These are phyloP conservation scores for Neosalanx taihuensis DNA, from an alignment of 2,797 vertebrate species.

Conservation along the genomic window DNA sequence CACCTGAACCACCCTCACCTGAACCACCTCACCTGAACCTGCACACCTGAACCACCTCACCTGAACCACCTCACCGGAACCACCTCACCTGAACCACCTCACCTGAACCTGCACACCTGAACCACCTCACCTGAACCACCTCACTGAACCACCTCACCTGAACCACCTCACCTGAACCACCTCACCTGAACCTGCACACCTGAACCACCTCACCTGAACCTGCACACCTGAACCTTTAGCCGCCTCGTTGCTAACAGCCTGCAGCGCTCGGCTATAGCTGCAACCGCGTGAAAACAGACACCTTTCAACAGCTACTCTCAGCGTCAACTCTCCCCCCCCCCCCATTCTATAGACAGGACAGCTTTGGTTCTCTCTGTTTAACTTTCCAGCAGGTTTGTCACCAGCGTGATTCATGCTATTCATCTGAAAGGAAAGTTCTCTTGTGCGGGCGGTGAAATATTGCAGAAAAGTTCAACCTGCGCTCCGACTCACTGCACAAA, in stretches of 20 bases:
- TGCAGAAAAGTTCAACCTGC: conserved; percentile 63
- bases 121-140: too few relatives aligned
- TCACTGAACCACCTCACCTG: too few relatives aligned
- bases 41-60: conserved; percentile 29
- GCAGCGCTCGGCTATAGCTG: conserved; percentile 58
- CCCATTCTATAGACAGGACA: conserved; percentile 50
- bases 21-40: conserved; percentile 25
- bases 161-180: neutral
- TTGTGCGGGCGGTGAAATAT: conserved; percentile 65
- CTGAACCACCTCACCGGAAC: too few relatives aligned
- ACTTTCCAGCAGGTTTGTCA: conserved; percentile 73
- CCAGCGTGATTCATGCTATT: conserved; percentile 62
- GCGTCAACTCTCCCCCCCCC: conserved; percentile 61
- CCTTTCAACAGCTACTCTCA: conserved; percentile 69
- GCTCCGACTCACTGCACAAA: conserved; percentile 59
- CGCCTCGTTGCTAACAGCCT: conserved; percentile 43
- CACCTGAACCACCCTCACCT: too few relatives aligned
- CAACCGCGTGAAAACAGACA: conserved; percentile 63
- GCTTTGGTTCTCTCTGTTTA: conserved; percentile 70
- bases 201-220: conserved; percentile 23
- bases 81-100: too few relatives aligned
- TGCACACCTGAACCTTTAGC: conserved; percentile 50
- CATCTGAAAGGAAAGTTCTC: conserved; percentile 66
- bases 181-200: neutral
- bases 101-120: too few relatives aligned